Evolutionary conservation across 2,113 vertebrate genomes (phyloP).

Genomic region (Toxostoma redivivum): DNA sequence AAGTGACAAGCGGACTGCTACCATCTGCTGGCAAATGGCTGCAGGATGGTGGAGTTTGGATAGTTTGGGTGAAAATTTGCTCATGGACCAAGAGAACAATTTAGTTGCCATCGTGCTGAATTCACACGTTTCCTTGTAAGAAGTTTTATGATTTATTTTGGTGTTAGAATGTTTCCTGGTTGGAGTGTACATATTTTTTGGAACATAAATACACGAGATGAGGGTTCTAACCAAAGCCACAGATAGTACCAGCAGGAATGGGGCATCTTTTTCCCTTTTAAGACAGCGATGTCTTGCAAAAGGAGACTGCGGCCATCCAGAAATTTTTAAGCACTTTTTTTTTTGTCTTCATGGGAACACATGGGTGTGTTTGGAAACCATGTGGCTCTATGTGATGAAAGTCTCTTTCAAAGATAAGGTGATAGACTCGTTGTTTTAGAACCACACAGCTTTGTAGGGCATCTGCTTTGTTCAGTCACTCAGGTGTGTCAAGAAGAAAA

Average conservation of each 20-base stretch:
- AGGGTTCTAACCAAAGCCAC: not conserved
- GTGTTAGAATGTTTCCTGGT: not conserved
- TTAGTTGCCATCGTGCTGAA: not conserved
- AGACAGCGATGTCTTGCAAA: not conserved
- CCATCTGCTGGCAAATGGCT: slow-evolving; percentile 1
- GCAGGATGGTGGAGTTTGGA: not conserved
- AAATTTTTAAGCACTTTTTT: not conserved
- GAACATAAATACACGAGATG: not conserved
- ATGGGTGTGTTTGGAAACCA: not conserved
- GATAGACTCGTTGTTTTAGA: not conserved
- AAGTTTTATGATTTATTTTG: not conserved
- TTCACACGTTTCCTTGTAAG: not conserved
- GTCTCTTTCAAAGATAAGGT: not conserved
- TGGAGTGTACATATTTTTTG: not conserved
- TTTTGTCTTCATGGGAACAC: not conserved
- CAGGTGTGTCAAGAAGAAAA: not conserved
- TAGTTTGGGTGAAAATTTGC: not conserved
- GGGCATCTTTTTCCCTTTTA: not conserved
- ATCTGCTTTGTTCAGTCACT: not conserved
- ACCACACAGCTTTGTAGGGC: not conserved
- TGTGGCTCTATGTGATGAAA: not conserved
- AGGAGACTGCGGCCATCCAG: not conserved
- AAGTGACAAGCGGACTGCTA: slow-evolving; percentile 29
- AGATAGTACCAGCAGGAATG: not conserved
- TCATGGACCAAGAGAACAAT: not conserved